These are phyloP conservation scores for Nomada fucata DNA, from an alignment of 2,888 invertebrate species.

Conservation along the genomic window DNA sequence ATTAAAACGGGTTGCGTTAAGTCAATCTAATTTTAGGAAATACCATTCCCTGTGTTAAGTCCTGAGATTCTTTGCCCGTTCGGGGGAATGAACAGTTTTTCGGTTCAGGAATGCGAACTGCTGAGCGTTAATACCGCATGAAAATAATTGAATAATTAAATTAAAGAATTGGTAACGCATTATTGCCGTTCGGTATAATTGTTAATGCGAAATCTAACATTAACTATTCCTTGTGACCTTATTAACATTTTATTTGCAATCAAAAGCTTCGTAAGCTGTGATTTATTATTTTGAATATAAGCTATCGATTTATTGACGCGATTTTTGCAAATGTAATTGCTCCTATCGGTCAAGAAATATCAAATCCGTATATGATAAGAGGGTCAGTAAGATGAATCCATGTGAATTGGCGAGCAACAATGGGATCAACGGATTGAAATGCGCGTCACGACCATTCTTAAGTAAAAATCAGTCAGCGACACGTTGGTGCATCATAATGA, in stretches of 20 bases:
- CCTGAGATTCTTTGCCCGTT: background rate
- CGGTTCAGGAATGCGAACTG: too few species aligned
- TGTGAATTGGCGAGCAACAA: constrained; percentile 25
- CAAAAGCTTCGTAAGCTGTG: too few species aligned
- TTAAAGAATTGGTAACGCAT: too few species aligned
- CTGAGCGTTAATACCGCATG: too few species aligned
- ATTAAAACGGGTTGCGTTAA: background rate
- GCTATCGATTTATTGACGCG: too few species aligned
- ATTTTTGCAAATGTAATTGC: background rate
- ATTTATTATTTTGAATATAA: too few species aligned
- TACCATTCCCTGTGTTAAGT: background rate
- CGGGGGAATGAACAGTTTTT: too few species aligned
- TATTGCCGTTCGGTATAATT: too few species aligned
- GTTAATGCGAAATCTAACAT: too few species aligned
- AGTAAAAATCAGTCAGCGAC: constrained; percentile 56
- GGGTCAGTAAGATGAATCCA: constrained; percentile 35
- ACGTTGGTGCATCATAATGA: constrained; percentile 60
- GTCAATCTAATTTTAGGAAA: background rate
- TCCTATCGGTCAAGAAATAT: background rate
- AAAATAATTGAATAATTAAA: too few species aligned
- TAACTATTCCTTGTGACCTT: too few species aligned
- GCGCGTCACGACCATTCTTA: constrained; percentile 41
- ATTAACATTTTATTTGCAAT: too few species aligned
- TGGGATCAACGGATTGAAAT: constrained; percentile 46
- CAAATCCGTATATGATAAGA: constrained; percentile 3